Evolutionary conservation across 2,888 invertebrate species (phyloP), one percentile per base, ranked within the genome.

Genomic region (Tridacna gigas): DNA sequence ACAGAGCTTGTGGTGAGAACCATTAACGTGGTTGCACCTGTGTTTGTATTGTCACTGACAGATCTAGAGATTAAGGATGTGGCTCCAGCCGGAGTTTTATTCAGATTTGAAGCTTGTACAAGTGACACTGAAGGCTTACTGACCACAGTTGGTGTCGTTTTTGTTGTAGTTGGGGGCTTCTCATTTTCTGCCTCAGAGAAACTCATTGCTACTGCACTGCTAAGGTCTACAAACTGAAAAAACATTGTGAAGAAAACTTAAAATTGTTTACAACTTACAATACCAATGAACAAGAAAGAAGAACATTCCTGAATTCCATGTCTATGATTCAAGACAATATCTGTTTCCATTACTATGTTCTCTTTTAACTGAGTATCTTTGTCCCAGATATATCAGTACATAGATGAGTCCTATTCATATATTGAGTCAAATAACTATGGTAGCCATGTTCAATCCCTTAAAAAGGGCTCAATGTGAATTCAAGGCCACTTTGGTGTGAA

Each of bases 221-320:
- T 91, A 25, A 93, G 85, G 82, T 93, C 93, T 81, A 91, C 91
- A 79, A 93, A 93, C 93, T 93, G 91, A 65, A 91, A 67, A 20
- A 20, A 56, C 56, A 56, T 7, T 37, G 37, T 37, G 37, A 4
- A 7, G 37, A 37, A 37, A 37, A 37, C 37, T 37, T 7, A 37
- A 37, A 37, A 4, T 37, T 37, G 37, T 7, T 37, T 37, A 37
- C 37, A 37, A 4, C 3, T 37, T 37, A 37, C 37, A 37, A 37
- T 37, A 37, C 37, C 37, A 37, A 37, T 37, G 37, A 37, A 37
- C 2, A 37, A 37, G 7, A 37, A 37, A 37, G 7, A 37, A 37
- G 7, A 37, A 37, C 37, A 37, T 37, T 37, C 37, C 2, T 37
- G 37, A 37, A 37, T 37, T 37, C 37, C 37, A 37, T 4, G 37